Evolutionary conservation across 2,888 invertebrate genomes (phyloP), one percentile per base, ranked within the genome.

Genomic region (Heliconius charithonia): DNA sequence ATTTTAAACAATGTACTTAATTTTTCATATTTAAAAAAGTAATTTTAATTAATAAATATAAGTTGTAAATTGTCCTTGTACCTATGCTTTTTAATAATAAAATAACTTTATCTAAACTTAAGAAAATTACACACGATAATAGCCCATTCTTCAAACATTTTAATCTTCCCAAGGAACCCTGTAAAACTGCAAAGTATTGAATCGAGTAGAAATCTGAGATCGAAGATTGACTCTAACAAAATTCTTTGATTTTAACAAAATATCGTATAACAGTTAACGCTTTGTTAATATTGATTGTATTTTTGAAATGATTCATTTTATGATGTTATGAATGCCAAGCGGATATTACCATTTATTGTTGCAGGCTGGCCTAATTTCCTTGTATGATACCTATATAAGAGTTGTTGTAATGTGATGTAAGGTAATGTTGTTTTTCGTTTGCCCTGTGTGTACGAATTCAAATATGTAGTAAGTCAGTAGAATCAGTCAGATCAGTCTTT

Each of bases 271-370:
- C 22, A 19, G 22, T 9, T 22, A 56, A 22, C 22, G 9, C 2
- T 56, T 56, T 56, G 7, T 56, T 56, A 22, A 59, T n/a, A 13
- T 67, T n/a, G 41, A n/a, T 41, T 13, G 10, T 32, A 66, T 32
- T 25, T 67, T n/a, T 41, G 6, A 67, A 67, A 41, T 67, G n/a
- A 67, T 41, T 67, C n/a, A 25, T 22, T 66, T 32, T 67, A 41
- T 67, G 67, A 67, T 41, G 37, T 65, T 32, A 66, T 32, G 19
- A 66, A 32, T 37, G 66, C 4, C 2, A 41, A 67, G n/a, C n/a
- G 67, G 67, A 67, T 67, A 37, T 67, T 25, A 41, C 67, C 67
- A n/a, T 67, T 67, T 67, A 67, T 67, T 67, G 41, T 37, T 41
- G 67, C 67, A 67, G 2, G 6, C 41, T 67, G 67, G 37, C 37